Percentiles rank a stretch among this genome's conserved stretches.
Evolutionary conservation across 2,113 vertebrate genomes (phyloP).

Genomic region (Prolemur simus): DNA sequence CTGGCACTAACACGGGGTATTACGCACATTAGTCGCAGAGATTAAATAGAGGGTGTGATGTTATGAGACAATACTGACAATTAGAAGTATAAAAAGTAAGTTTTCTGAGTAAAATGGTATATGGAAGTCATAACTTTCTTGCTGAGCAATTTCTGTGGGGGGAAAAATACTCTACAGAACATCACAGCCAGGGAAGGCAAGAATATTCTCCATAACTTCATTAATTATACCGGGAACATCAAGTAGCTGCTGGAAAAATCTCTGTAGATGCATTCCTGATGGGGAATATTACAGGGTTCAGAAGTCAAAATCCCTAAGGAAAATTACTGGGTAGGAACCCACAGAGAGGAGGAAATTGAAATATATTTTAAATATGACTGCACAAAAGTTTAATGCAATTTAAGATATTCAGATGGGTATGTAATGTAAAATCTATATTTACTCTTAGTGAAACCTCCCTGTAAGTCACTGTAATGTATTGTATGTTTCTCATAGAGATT

Average conservation of each 20-base stretch:
- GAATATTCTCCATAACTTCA: not conserved
- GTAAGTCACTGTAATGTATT: not conserved
- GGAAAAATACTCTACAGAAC: not conserved
- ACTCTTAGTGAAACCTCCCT: not conserved
- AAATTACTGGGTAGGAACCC: not conserved
- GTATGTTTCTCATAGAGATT: not conserved
- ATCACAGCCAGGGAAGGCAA: not conserved
- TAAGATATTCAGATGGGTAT: not conserved
- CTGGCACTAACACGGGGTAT: rapidly evolving
- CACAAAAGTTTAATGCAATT: not conserved
- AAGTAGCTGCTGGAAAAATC: conserved; percentile 9
- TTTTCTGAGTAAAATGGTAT: conserved; percentile 13
- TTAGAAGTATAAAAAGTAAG: not conserved
- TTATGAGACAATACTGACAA: not conserved
- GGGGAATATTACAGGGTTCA: not conserved
- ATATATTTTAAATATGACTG: not conserved
- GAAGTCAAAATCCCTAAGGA: conserved; percentile 9
- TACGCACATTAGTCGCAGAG: not conserved
- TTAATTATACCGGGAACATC: conserved; percentile 4
- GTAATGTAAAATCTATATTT: not conserved
- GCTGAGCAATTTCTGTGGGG: not conserved
- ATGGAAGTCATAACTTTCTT: conserved; percentile 45
- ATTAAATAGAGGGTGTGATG: not conserved
- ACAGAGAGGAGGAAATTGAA: not conserved
- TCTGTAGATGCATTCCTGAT: not conserved